Evolutionary conservation across 1,140 invertebrate species (phyloP).

Genomic region (Zelostemma sp.): DNA sequence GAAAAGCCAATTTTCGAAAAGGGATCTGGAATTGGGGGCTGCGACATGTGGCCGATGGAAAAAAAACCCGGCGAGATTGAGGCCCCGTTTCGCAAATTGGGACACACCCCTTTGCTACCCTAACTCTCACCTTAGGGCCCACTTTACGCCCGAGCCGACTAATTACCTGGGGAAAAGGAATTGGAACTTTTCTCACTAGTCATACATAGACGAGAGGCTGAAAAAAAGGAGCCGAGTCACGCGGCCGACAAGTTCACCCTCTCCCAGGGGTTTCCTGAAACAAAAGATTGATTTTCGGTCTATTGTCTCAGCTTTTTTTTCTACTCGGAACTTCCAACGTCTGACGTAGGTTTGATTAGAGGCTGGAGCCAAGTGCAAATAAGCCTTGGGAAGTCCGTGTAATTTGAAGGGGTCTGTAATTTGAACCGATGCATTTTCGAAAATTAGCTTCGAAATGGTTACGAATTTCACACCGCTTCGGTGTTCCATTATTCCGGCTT

Average conservation of each 20-base stretch:
- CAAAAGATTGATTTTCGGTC: constrained; percentile 43
- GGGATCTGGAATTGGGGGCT: neutral
- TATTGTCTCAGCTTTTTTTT: constrained; percentile 29
- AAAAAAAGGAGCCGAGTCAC: constrained; percentile 14
- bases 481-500: too few species aligned
- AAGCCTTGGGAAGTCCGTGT: too few species aligned
- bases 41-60: constrained; percentile 54
- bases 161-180: constrained; percentile 42
- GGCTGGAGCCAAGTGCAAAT: too few species aligned
- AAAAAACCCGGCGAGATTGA: constrained; percentile 33
- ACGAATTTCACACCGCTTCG: too few species aligned
- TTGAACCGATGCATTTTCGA: too few species aligned
- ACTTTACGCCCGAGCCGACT: constrained; percentile 54
- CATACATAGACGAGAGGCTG: constrained; percentile 6
- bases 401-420: too few species aligned
- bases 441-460: too few species aligned
- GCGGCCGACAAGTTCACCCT: constrained; percentile 34
- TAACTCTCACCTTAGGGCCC: constrained; percentile 30
- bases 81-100: constrained; percentile 60
- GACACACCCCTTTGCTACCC: constrained; percentile 55
- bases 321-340: too few species aligned
- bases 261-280: too few species aligned
- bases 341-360: too few species aligned
- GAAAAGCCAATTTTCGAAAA: constrained; percentile 10
- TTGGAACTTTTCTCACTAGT: constrained; percentile 18